A percentile compares a stretch with the other conserved stretches of the same genome.
These are phyloP conservation scores for Clarias laeviceps DNA, from an alignment of 2,797 vertebrate genomes.

Conservation along the genomic window DNA sequence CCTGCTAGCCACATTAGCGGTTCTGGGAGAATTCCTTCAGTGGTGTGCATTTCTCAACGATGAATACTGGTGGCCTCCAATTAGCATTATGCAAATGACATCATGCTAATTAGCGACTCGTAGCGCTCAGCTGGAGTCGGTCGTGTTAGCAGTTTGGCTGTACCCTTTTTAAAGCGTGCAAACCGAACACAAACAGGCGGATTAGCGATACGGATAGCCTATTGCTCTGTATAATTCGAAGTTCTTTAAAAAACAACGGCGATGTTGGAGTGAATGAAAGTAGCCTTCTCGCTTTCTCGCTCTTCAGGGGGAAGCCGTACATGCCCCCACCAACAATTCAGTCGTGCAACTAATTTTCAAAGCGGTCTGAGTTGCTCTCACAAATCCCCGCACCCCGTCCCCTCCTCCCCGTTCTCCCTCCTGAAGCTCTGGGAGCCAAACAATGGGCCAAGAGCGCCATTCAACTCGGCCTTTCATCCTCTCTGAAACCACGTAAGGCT, in stretches of 20 bases:
- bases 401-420: constrained; percentile 82
- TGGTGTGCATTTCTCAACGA: constrained; percentile 9
- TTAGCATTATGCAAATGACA: constrained; percentile 42
- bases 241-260: not conserved
- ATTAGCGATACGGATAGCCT: constrained; percentile 20
- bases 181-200: constrained; percentile 9
- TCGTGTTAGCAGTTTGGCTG: not conserved
- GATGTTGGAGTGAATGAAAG: constrained; percentile 1
- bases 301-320: constrained; percentile 73
- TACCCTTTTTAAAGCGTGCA: not conserved
- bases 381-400: constrained; percentile 68
- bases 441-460: constrained; percentile 95
- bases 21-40: constrained; percentile 10
- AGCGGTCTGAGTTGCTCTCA: constrained; percentile 89
- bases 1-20: not conserved
- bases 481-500: constrained; percentile 66
- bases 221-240: not conserved
- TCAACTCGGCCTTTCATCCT: constrained; percentile 94
- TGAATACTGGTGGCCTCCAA: not conserved
- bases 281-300: constrained; percentile 74
- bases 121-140: constrained; percentile 32
- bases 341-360: constrained; percentile 94
- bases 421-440: constrained; percentile 71
- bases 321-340: constrained; percentile 85
- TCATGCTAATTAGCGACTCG: constrained; percentile 27